Conservation (phyloP, 2,113 vertebrate species). For the Osmerus eperlanus region DNA sequence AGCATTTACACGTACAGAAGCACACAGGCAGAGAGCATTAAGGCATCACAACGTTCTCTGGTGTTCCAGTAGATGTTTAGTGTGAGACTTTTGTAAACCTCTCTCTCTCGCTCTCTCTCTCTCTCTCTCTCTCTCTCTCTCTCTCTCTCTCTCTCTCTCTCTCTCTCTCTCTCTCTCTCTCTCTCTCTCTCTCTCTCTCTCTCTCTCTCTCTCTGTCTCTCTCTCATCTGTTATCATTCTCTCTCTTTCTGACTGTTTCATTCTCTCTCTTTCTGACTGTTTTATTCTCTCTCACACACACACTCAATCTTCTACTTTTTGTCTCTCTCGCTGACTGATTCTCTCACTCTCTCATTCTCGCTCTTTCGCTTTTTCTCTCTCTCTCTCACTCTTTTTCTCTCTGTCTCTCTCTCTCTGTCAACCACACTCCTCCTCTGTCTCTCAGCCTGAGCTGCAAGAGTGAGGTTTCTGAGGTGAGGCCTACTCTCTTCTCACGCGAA, state of each 20-base stretch:
- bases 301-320: not conserved
- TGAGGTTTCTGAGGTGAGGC: slow-evolving; percentile 72
- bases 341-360: slow-evolving; percentile 6
- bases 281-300: not conserved
- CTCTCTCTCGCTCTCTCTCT: too few species aligned
- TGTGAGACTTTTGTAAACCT: too few species aligned
- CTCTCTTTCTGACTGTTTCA: not conserved
- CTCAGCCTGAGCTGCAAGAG: slow-evolving; percentile 41
- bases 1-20: not conserved
- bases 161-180: not conserved
- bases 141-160: too few species aligned
- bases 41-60: not conserved
- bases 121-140: not conserved
- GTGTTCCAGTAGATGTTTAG: not conserved
- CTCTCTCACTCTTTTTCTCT: not conserved
- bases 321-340: slow-evolving; percentile 13
- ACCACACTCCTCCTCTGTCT: not conserved
- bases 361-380: not conserved
- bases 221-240: too few species aligned
- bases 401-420: slow-evolving; percentile 17
- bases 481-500: slow-evolving; percentile 65
- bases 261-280: too few species aligned
- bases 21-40: not conserved
- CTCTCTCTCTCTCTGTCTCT: not conserved
- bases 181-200: not conserved